Evolutionary conservation across 2,797 vertebrate genomes (phyloP), one percentile per base, ranked within the genome.

Genomic region (Gymnothorax reevesii): DNA sequence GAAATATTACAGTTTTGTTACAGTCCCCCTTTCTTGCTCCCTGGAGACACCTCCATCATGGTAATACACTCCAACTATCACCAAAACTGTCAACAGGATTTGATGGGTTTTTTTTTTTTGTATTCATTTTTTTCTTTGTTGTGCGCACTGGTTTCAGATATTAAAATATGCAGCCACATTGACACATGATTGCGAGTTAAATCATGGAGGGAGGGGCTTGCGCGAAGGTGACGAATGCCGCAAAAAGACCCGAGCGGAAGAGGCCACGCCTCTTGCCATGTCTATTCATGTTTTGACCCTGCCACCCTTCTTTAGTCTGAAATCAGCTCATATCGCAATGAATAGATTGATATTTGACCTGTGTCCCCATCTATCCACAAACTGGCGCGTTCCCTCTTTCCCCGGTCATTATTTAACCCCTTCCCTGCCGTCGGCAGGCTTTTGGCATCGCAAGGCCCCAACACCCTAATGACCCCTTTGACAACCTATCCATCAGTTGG

Each of bases 401-500:
- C 75, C 90, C 90, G 91, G 89, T 92, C 89, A 59, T 92, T 93
- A 91, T 92, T 95, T 94, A 95, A 95, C 93, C 92, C 88, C 90
- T 93, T 94, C 92, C 90, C 88, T 87, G 89, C 86, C 12, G 42
- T 82, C 59, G 64, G 69, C 86, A 90, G 86, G 88, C 89, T 87
- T 89, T 83, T 60, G 86, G 85, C 90, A 90, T 17, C 85, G 88
- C 59, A 20, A 69, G 84, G 91, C 90, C 92, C 91, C 91, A 86
- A 90, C 93, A 88, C 91, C 92, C 92, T 96, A 96, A 96, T 95
- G 94, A 95, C 90, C 87, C 91, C 89, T 92, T 92, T 93, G 94
- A 95, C 93, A 95, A 93, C 93, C 91, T 92, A 96, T 97, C 95
- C 93, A 96, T 97, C 96, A 97, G 96, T 93, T 94, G 94, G 96